Conservation (phyloP, 2,888 invertebrate species). For the Unio delphinus region DNA sequence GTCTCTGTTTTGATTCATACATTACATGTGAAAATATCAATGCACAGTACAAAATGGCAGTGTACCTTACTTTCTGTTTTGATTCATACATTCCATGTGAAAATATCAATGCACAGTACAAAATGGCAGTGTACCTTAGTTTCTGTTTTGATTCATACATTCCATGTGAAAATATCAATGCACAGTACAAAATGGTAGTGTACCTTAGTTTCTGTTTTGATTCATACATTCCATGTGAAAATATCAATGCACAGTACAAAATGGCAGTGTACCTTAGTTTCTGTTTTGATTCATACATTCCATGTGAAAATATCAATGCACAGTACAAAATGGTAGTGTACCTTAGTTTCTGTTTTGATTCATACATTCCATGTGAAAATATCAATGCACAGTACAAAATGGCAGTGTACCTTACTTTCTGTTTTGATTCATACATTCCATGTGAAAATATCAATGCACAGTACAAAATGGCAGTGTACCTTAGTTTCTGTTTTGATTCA, state of each 20-base stretch:
- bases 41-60: background rate
- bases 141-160: conserved; percentile 79
- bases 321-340: conserved; percentile 70
- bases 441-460: background rate
- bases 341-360: conserved; percentile 92
- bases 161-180: no score
- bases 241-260: background rate
- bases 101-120: background rate
- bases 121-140: conserved; percentile 83
- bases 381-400: background rate
- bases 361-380: no score
- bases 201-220: conserved; percentile 94
- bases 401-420: conserved; percentile 89
- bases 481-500: conserved; percentile 89
- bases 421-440: conserved; percentile 73
- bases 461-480: conserved; percentile 74
- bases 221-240: no score
- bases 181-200: conserved; percentile 49
- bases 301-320: no score
- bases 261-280: conserved; percentile 87
- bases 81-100: no score
- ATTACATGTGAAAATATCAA: no score
- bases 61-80: conserved; percentile 95
- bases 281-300: conserved; percentile 76
- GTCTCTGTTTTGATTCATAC: conserved; percentile 83